phyloP scores from a whole-genome alignment of 2,888 invertebrate species.

The Oscheius sp. region DNA sequence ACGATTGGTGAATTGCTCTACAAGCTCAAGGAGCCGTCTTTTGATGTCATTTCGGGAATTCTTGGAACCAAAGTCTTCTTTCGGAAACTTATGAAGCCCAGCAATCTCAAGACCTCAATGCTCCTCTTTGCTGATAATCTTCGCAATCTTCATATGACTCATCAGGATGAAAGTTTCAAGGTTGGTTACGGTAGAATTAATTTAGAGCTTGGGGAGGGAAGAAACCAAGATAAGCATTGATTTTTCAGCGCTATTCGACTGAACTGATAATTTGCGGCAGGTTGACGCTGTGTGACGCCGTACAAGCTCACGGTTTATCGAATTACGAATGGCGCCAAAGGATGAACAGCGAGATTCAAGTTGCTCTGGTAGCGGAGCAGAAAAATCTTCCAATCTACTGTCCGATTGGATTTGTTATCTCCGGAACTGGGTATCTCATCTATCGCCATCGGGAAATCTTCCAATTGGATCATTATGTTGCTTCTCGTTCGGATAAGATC shows the following conservation, averaged over 20 bases:
- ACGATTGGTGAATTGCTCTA: constrained; percentile 20
- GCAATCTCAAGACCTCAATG: background rate
- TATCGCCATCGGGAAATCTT: constrained; percentile 4
- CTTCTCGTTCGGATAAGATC: background rate
- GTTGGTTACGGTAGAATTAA: too few relatives aligned
- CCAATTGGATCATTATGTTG: background rate
- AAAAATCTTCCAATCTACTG: constrained; percentile 1
- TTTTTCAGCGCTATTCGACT: background rate
- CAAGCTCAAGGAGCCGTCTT: background rate
- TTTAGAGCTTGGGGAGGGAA: too few relatives aligned
- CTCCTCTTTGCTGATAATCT: too few relatives aligned
- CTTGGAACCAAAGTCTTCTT: background rate
- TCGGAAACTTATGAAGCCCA: background rate
- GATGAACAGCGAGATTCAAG: constrained; percentile 17
- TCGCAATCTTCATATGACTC: too few relatives aligned
- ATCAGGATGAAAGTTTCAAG: too few relatives aligned
- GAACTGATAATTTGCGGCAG: background rate
- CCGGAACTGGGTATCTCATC: constrained; percentile 19
- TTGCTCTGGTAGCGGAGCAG: constrained; percentile 5
- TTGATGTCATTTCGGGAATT: constrained; percentile 5
- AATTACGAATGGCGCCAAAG: background rate
- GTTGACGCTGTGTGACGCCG: background rate
- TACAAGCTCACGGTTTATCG: background rate
- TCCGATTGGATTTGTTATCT: background rate
- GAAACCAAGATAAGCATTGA: too few relatives aligned